Conservation (phyloP, 2,113 vertebrate species). For the Ciconia stormi region DNA sequence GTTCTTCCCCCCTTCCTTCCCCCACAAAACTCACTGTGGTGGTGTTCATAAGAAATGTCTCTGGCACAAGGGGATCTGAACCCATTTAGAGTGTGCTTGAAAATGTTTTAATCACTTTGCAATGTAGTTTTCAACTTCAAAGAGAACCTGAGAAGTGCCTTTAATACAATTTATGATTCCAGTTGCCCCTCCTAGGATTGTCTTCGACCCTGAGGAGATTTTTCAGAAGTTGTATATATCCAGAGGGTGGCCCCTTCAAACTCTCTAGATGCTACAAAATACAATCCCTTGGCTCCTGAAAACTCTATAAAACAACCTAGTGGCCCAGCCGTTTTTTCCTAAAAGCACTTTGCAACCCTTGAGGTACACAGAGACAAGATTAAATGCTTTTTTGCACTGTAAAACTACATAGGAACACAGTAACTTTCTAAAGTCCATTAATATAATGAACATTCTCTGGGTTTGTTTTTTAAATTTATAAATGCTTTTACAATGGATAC, state of each 20-base stretch:
- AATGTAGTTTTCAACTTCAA: not conserved
- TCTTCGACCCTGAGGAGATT: not conserved
- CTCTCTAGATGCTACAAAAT: not conserved
- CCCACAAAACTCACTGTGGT: not conserved
- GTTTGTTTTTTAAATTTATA: not conserved
- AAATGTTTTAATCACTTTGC: not conserved
- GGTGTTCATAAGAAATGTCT: not conserved
- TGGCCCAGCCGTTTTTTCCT: not conserved
- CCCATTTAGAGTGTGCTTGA: not conserved
- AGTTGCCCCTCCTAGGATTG: not conserved
- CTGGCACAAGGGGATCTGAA: not conserved
- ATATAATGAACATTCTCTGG: not conserved
- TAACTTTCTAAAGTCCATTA: not conserved
- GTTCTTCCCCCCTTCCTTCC: not conserved
- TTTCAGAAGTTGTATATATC: not conserved
- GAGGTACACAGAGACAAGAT: not conserved
- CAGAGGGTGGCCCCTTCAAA: not conserved
- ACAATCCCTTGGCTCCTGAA: not conserved
- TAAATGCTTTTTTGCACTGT: not conserved
- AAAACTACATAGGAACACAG: not conserved
- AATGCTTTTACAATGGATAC: not conserved
- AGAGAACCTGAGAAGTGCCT: not conserved
- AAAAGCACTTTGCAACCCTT: not conserved
- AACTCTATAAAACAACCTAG: not conserved
- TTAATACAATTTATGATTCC: not conserved